Evolutionary conservation across 2,888 invertebrate species (phyloP), one percentile per base, ranked within the genome.

Genomic region (Boloria selene): DNA sequence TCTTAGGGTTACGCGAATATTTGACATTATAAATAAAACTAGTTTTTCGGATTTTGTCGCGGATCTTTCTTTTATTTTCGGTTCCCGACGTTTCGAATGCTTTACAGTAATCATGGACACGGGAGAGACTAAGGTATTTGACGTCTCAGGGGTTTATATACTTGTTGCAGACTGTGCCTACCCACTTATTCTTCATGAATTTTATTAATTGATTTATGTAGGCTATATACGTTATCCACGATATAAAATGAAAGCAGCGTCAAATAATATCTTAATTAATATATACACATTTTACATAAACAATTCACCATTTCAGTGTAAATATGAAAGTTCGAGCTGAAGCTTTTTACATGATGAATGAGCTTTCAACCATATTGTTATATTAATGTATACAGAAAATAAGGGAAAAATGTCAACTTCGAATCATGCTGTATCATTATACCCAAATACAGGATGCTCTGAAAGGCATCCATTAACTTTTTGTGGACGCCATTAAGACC

Each of bases 401-500:
- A 56, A 56, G 55, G 54, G 17, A 62, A 61, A 67, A 64, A 61
- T 70, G 70, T 72, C 72, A 72, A 67, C 55, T 62, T 65, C 74
- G 73, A 78, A 77, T 77, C 74, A 74, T 77, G 83, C 81, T 77
- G 80, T 78, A 73, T 83, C 84, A 84, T 75, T 73, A 63, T 45
- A 56, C n/a, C 53, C 58, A 53, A 67, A 77, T 72, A 77, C 75
- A 74, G 73, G 66, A 58, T 72, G 75, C 61, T 54, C 49, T 67
- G 75, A 78, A 82, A 76, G 72, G 74, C 75, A 70, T 78, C 83
- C 84, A 85, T 85, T 84, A 82, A 77, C 81, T 83, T 84, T 84
- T 83, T 82, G 81, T 72, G 73, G 64, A 44, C 38, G 55, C 75
- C 82, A 80, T 85, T 85, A 81, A 72, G 68, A 61, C 72, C 70